Evolutionary conservation across 1,140 invertebrate genomes (phyloP).

Genomic region (Bombyx mori): ASM3026992v2 NC_085124.1:15485001-15485500

Average conservation of each 20-base stretch:
- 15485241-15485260: constrained; percentile 26
- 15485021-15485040: constrained; percentile 32
- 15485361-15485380: not conserved
- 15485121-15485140: too few relatives aligned
- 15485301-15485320: constrained; percentile 33
- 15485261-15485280: constrained; percentile 39
- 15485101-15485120: too few relatives aligned
- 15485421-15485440: too few relatives aligned
- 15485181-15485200: not conserved
- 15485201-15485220: too few relatives aligned
- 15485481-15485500: too few relatives aligned
- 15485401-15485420: not conserved
- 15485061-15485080: constrained; percentile 27
- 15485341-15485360: constrained; percentile 4
- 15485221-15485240: not conserved
- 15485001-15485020: constrained; percentile 36
- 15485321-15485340: constrained; percentile 13
- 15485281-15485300: constrained; percentile 44
- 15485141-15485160: too few relatives aligned
- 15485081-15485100: constrained; percentile 7
- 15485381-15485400: not conserved
- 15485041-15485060: constrained; percentile 48
- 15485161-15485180: too few relatives aligned
- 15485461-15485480: too few relatives aligned
- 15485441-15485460: too few relatives aligned